phyloP scores from a whole-genome alignment of 2,797 vertebrate species.

The Nannoperca obscura region DNA sequence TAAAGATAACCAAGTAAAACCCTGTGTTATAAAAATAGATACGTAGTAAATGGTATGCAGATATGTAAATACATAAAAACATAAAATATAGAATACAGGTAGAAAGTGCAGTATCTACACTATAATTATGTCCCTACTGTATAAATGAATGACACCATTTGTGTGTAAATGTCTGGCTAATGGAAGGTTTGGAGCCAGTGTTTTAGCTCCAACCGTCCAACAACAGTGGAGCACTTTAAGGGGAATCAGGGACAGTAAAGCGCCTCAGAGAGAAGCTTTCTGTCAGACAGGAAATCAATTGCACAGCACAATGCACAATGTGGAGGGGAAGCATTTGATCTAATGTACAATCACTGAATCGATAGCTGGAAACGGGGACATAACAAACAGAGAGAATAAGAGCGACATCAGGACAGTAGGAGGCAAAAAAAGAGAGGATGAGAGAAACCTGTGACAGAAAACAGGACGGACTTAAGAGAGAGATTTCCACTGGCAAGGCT shows the following conservation, averaged over 20 bases:
- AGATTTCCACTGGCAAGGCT: neutral
- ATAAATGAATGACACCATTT: neutral
- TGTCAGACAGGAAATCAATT: conserved; percentile 71
- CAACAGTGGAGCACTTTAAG: conserved; percentile 4
- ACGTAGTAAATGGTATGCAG: too few relatives aligned
- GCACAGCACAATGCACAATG: conserved; percentile 1
- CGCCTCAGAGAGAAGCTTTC: conserved; percentile 35
- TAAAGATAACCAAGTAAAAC: too few relatives aligned
- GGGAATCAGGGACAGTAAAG: conserved; percentile 16
- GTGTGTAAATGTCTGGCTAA: neutral
- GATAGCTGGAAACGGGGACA: conserved; percentile 73
- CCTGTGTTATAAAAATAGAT: too few relatives aligned
- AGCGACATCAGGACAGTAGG: neutral
- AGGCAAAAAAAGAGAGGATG: neutral
- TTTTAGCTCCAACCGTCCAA: neutral
- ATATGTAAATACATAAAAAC: too few relatives aligned
- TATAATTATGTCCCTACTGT: neutral
- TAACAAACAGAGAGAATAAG: neutral
- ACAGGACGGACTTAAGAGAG: neutral
- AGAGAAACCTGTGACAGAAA: neutral
- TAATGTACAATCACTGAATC: conserved; percentile 58
- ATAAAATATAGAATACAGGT: too few relatives aligned
- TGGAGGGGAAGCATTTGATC: conserved; percentile 59
- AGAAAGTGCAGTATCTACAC: neutral
- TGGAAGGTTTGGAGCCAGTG: neutral